Conservation (phyloP, 2,113 vertebrate genomes). For the Girardinichthys multiradiatus region DNA sequence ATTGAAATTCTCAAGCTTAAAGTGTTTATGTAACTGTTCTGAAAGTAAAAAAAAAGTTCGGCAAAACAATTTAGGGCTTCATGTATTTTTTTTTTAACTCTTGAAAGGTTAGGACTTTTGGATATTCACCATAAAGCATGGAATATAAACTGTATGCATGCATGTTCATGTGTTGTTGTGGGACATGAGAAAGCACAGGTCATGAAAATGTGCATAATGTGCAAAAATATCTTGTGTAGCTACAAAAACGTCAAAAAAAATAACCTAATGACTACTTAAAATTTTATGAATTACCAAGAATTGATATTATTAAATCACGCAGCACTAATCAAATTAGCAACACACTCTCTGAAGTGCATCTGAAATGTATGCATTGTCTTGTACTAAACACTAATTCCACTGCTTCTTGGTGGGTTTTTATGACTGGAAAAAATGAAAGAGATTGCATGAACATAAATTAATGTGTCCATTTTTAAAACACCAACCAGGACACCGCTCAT, state of each 20-base stretch:
- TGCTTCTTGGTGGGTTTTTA: neutral
- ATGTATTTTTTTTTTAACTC: neutral
- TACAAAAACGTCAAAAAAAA: conserved; percentile 6
- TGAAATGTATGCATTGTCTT: conserved; percentile 6
- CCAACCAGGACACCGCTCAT: conserved; percentile 13
- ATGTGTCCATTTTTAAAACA: conserved; percentile 30
- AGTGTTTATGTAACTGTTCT: neutral
- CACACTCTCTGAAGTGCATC: neutral
- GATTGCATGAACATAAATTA: conserved; percentile 30
- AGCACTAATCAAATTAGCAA: conserved; percentile 20
- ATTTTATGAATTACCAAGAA: conserved; percentile 15
- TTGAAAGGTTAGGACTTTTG: no score
- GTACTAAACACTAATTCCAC: conserved; percentile 16
- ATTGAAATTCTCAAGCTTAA: neutral
- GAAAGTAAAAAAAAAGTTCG: neutral
- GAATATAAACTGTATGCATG: no score
- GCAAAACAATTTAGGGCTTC: neutral
- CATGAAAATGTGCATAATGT: neutral
- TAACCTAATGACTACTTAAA: neutral
- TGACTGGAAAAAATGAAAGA: conserved; percentile 41
- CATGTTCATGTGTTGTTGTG: neutral
- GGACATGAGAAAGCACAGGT: neutral
- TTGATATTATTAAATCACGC: conserved; percentile 14
- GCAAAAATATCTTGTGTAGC: neutral
- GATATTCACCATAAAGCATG: no score